Conservation (phyloP, 2,888 invertebrate species). For the Nomada fucata region DNA sequence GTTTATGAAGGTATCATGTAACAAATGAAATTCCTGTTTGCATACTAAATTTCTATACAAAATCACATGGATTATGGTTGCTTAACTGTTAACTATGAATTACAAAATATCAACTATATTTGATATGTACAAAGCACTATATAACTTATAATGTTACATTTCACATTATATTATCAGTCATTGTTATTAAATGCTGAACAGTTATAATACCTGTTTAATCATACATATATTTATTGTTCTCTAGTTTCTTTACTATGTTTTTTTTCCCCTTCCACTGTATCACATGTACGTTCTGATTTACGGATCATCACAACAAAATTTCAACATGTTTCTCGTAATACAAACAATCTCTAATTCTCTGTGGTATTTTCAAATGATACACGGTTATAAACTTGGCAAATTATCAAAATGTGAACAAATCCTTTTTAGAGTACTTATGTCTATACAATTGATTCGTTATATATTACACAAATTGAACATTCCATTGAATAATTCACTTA, state of each 20-base stretch:
- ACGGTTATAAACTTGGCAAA: slow-evolving; percentile 38
- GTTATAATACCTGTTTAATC: slow-evolving; percentile 28
- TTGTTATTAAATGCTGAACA: slow-evolving; percentile 16
- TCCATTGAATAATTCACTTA: slow-evolving; percentile 17
- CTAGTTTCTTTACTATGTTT: slow-evolving; percentile 18
- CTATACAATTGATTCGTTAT: slow-evolving; percentile 45
- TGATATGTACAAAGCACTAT: slow-evolving; percentile 35
- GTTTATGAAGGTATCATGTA: slow-evolving; percentile 43
- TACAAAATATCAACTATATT: slow-evolving; percentile 40
- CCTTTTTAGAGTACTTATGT: slow-evolving; percentile 41
- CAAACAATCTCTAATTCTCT: slow-evolving; percentile 16
- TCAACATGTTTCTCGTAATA: not conserved
- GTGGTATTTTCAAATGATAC: slow-evolving; percentile 13
- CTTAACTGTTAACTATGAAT: slow-evolving; percentile 40
- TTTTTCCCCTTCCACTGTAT: not conserved
- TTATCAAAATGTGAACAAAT: slow-evolving; percentile 38
- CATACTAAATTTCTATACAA: slow-evolving; percentile 34
- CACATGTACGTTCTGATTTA: slow-evolving; percentile 23
- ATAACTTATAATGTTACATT: slow-evolving; percentile 54
- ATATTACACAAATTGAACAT: slow-evolving; percentile 36
- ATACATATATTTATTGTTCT: slow-evolving; percentile 43
- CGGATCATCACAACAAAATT: not conserved
- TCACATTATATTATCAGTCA: slow-evolving; percentile 38
- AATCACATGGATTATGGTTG: slow-evolving; percentile 26
- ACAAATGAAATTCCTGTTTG: slow-evolving; percentile 33